These are phyloP conservation scores for Acromyrmex heyeri DNA, from an alignment of 1,140 invertebrate genomes.

Conservation along the genomic window DNA sequence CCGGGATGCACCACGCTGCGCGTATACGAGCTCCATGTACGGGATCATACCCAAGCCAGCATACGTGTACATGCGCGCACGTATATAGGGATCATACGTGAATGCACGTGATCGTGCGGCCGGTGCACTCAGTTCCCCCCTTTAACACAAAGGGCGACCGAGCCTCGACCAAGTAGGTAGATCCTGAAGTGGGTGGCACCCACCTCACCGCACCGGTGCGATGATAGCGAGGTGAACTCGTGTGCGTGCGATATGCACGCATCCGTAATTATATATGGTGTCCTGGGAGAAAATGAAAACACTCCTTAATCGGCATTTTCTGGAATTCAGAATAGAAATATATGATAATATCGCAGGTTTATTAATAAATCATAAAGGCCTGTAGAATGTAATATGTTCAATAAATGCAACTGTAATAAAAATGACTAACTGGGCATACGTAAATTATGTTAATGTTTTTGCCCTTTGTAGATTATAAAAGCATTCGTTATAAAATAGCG, in stretches of 20 bases:
- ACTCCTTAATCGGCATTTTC: background rate
- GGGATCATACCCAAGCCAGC: slow-evolving; percentile 35
- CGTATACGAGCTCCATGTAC: slow-evolving; percentile 38
- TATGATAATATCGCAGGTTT: too few relatives aligned
- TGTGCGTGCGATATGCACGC: slow-evolving; percentile 41
- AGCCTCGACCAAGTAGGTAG: slow-evolving; percentile 65
- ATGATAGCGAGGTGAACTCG: slow-evolving; percentile 5
- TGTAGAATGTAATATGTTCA: background rate
- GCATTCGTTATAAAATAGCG: background rate
- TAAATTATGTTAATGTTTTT: background rate
- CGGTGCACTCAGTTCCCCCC: slow-evolving; percentile 29
- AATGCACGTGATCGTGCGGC: slow-evolving; percentile 44
- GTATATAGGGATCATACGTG: slow-evolving; percentile 54
- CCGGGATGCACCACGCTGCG: slow-evolving; percentile 67
- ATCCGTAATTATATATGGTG: slow-evolving; percentile 55
- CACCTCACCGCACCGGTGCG: slow-evolving; percentile 16
- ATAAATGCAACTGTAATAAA: background rate
- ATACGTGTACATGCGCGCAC: slow-evolving; percentile 22
- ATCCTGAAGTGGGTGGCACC: slow-evolving; percentile 71
- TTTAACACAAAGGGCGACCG: slow-evolving; percentile 62
- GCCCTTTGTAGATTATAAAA: background rate
- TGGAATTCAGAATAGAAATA: background rate
- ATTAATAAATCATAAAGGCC: background rate
- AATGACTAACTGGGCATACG: background rate
- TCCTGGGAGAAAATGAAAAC: slow-evolving; percentile 8